Conservation (phyloP, 2,888 invertebrate genomes). For the Cephus spinipes region DNA sequence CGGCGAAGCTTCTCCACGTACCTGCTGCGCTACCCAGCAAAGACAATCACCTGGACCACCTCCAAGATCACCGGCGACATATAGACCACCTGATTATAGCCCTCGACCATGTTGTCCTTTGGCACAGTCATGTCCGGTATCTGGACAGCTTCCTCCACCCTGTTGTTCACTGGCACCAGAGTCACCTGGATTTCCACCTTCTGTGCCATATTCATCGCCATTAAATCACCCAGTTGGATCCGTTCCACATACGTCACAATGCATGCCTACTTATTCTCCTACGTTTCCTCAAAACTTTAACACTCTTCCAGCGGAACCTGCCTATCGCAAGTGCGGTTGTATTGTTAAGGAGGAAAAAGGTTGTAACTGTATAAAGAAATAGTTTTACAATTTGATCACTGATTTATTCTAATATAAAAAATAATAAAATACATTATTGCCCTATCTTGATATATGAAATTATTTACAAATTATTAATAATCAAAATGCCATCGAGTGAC, state of each 20-base stretch:
- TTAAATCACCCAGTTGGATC: not conserved
- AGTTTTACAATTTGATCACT: not conserved
- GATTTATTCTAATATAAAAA: not conserved
- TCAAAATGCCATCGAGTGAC: not conserved
- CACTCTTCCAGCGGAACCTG: not conserved
- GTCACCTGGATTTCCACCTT: not conserved
- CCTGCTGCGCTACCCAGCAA: conserved; percentile 3
- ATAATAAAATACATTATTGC: not conserved
- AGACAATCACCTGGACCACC: conserved; percentile 9
- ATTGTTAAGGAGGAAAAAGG: conserved; percentile 16
- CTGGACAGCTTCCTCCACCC: not conserved
- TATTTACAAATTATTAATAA: not conserved
- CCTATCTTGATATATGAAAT: not conserved
- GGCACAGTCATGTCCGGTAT: not conserved
- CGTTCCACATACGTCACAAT: not conserved
- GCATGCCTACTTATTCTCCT: not conserved
- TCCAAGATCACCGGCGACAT: conserved; percentile 3
- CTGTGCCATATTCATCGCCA: not conserved
- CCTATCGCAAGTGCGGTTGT: conserved; percentile 24
- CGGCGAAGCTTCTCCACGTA: conserved; percentile 10
- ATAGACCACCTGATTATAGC: conserved; percentile 18
- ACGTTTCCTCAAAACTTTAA: not conserved
- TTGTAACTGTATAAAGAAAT: conserved; percentile 9
- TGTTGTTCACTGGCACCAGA: not conserved
- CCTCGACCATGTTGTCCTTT: conserved; percentile 32